phyloP scores from a whole-genome alignment of 2,797 vertebrate species.

The Thalassophryne amazonica region DNA sequence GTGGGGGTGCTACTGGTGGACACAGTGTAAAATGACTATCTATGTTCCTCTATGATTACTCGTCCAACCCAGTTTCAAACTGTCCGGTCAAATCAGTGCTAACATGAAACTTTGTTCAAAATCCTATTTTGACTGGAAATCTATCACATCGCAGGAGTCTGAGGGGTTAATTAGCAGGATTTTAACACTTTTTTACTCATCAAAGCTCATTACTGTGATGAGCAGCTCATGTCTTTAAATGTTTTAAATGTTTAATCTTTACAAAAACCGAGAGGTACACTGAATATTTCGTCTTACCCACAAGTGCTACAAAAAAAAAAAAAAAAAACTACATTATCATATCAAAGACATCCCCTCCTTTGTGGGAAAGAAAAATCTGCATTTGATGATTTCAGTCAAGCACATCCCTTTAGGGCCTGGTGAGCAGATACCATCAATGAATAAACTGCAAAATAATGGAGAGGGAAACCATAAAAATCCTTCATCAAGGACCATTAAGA shows the following conservation, averaged over 20 bases:
- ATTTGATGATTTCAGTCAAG: conserved; percentile 61
- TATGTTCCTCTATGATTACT: no score
- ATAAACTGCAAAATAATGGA: conserved; percentile 68
- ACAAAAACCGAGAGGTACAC: conserved; percentile 34
- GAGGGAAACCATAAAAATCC: conserved; percentile 56
- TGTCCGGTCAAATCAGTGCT: no score
- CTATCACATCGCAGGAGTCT: no score
- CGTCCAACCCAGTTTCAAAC: no score
- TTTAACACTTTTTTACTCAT: neutral
- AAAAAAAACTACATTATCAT: conserved; percentile 56
- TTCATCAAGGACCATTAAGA: conserved; percentile 66
- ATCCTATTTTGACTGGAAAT: no score
- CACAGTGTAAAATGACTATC: no score
- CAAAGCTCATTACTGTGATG: neutral
- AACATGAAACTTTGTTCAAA: no score
- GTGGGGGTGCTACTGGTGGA: no score
- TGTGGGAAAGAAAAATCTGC: conserved; percentile 43
- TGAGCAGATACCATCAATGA: conserved; percentile 61
- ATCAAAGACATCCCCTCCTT: conserved; percentile 62
- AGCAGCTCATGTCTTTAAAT: conserved; percentile 11
- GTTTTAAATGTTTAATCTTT: conserved; percentile 27
- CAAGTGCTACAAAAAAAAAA: conserved; percentile 37
- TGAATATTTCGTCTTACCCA: conserved; percentile 40
- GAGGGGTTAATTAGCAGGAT: no score
- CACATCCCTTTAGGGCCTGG: conserved; percentile 35